Evolutionary conservation across 2,113 vertebrate genomes (phyloP), one percentile per base, ranked within the genome.

Genomic region (Phoxinus phoxinus): DNA sequence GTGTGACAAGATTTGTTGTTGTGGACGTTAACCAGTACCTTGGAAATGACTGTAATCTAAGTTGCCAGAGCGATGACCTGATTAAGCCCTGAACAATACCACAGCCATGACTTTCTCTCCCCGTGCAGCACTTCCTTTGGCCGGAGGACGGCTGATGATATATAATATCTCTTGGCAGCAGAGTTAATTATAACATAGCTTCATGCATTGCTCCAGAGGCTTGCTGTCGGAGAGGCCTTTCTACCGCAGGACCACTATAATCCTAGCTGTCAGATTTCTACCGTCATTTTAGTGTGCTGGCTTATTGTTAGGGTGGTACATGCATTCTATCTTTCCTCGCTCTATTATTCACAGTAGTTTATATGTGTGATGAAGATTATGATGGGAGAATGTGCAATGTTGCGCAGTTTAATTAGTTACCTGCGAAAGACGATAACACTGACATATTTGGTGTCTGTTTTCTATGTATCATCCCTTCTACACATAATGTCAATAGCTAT

Each of bases 101-200:
- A 82, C 89, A 91, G 91, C 90, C 93, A 92, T 79, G 65, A 63
- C 80, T 86, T 94, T 93, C 94, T 91, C 93, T 95, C 92, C 27
- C 25, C 1, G 19, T 19, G 27, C 56, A 80, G 83, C 74, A 93
- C 93, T 96, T 95, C 94, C 94, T 95, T 88, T 93, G 94, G 93
- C 93, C 87, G 90, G 89, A 94, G 91, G 95, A 91, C 73, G 92
- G 92, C 87, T 94, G 92, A 95, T 96, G 94, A 94, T 95, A 95
- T 93, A 94, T 96, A 96, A 97, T 96, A 95, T 93, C 91, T 95
- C 95, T 95, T 97, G 96, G 96, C 96, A 97, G 95, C 90, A 92
- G 93, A 92, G 92, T 96, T 98, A 97, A 98, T 98, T 99, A 97
- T 96, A 96, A 95, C 93, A 93, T 94, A 95, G 93, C 87, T 94